phyloP scores from a whole-genome alignment of 1,140 invertebrate species.

The Batillaria attramentaria region DNA sequence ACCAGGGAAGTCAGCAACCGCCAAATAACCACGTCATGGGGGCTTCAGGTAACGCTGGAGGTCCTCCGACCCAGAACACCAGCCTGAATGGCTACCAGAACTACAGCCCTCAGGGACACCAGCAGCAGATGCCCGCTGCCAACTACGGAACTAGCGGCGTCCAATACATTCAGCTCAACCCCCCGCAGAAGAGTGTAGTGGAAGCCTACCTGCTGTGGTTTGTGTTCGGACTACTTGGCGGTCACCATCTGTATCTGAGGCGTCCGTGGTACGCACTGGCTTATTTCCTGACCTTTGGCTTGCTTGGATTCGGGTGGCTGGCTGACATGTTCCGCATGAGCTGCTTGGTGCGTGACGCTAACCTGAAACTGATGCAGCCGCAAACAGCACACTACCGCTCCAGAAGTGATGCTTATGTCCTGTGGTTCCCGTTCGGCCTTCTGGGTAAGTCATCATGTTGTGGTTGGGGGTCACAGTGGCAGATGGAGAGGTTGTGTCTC shows the following conservation, averaged over 20 bases:
- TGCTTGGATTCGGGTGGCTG: constrained; percentile 56
- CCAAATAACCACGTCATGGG: too few species aligned
- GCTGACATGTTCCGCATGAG: constrained; percentile 55
- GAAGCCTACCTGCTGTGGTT: constrained; percentile 32
- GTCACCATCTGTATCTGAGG: constrained; percentile 56
- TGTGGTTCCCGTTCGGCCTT: constrained; percentile 49
- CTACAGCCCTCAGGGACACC: too few species aligned
- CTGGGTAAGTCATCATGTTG: neutral
- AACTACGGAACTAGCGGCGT: too few species aligned
- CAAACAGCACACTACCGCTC: constrained; percentile 17
- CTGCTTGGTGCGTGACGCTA: constrained; percentile 50
- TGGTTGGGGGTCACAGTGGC: neutral
- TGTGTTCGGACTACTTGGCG: constrained; percentile 46
- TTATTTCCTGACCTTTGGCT: constrained; percentile 57
- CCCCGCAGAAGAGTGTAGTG: constrained; percentile 1
- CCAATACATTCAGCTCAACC: too few species aligned
- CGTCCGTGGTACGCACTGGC: constrained; percentile 44
- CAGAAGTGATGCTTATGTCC: constrained; percentile 46
- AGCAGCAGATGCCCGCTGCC: too few species aligned
- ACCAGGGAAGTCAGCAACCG: too few species aligned
- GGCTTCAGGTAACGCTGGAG: too few species aligned
- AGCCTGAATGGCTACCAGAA: too few species aligned
- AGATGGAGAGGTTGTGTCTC: too few species aligned
- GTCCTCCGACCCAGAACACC: too few species aligned
- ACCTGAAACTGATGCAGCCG: constrained; percentile 3